Evolutionary conservation across 2,888 invertebrate species (phyloP).

Genomic region (Flexamia atlantica): DNA sequence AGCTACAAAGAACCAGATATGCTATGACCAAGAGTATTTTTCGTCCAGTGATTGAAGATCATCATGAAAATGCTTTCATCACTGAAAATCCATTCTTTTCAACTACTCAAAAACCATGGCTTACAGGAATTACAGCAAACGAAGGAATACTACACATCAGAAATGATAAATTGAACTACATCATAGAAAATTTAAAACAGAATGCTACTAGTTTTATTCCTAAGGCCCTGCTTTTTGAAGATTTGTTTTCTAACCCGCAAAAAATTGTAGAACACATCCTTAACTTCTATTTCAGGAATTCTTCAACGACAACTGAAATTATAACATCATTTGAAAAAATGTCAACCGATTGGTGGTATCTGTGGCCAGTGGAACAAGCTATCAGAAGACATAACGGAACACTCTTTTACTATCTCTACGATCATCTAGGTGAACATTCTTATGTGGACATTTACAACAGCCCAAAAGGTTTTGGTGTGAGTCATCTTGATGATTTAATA

Average conservation of each 20-base stretch:
- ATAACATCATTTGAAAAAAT: conserved; percentile 18
- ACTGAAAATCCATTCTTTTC: conserved; percentile 1
- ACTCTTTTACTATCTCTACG: conserved; percentile 20
- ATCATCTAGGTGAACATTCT: conserved; percentile 19
- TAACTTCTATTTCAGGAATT: conserved; percentile 38
- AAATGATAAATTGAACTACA: conserved; percentile 13
- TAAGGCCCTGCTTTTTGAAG: conserved; percentile 19
- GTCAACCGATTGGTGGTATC: conserved; percentile 25
- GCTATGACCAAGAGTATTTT: conserved; percentile 36
- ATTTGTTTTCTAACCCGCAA: neutral
- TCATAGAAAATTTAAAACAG: neutral
- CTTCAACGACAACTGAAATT: neutral
- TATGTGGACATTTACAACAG: conserved; percentile 28
- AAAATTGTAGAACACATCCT: neutral
- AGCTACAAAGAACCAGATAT: neutral
- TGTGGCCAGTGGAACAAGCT: conserved; percentile 27
- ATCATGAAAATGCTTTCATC: conserved; percentile 29
- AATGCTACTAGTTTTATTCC: neutral
- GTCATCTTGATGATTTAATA: conserved; percentile 38
- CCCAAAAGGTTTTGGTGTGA: conserved; percentile 12
- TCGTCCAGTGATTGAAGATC: conserved; percentile 35
- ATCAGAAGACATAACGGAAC: neutral
- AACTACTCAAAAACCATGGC: conserved; percentile 41
- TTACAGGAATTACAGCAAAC: conserved; percentile 28
- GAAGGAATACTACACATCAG: conserved; percentile 24